phyloP scores from a whole-genome alignment of 2,888 invertebrate genomes.

The Chymomyza amoena region DNA sequence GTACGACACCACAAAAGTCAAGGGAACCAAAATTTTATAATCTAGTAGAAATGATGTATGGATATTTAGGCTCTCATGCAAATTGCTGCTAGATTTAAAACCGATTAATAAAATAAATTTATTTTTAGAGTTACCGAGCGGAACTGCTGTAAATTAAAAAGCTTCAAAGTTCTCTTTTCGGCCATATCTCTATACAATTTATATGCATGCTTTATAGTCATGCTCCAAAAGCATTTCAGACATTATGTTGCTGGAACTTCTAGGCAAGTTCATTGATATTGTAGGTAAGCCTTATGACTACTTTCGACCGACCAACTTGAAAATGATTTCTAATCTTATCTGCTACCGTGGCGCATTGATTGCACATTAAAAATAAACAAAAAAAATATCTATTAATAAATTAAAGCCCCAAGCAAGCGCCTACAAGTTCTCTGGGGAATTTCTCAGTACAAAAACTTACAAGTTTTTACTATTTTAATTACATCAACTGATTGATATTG shows the following conservation, averaged over 20 bases:
- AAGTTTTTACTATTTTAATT: neutral
- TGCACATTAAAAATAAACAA: slow-evolving; percentile 62
- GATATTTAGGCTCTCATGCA: slow-evolving; percentile 60
- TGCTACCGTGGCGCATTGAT: slow-evolving; percentile 38
- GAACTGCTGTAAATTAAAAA: neutral
- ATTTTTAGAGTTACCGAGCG: neutral
- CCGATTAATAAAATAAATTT: slow-evolving; percentile 39
- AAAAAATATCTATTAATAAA: slow-evolving; percentile 56
- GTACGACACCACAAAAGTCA: slow-evolving; percentile 16
- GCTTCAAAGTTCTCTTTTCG: neutral
- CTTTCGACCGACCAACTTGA: neutral
- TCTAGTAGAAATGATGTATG: slow-evolving; percentile 48
- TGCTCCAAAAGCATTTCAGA: neutral
- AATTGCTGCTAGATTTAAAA: slow-evolving; percentile 60
- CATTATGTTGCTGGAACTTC: neutral
- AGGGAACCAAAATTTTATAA: neutral
- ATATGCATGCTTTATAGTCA: neutral
- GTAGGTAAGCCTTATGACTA: neutral
- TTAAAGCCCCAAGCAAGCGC: slow-evolving; percentile 22
- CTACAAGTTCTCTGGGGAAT: slow-evolving; percentile 35
- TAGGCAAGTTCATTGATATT: neutral
- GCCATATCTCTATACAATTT: neutral
- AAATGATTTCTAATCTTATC: slow-evolving; percentile 52
- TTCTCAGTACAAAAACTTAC: neutral
- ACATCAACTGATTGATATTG: neutral